These are phyloP conservation scores for Hafferia zeledoni DNA, from an alignment of 2,797 vertebrate genomes.

Conservation along the genomic window DNA sequence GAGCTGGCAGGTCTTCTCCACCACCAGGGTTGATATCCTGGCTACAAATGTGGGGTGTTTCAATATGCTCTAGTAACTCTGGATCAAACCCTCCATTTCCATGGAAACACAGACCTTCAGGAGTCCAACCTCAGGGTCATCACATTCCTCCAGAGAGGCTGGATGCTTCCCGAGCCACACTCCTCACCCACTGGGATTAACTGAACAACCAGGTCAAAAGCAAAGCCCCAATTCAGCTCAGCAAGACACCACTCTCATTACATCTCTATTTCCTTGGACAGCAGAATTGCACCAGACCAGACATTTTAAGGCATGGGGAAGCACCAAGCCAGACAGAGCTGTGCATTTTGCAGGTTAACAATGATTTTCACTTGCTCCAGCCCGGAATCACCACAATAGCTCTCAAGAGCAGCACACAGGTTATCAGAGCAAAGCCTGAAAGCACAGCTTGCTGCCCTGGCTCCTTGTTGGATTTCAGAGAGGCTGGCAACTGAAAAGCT, in stretches of 20 bases:
- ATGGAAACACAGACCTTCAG: background rate
- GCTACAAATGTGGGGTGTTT: background rate
- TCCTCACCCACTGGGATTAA: background rate
- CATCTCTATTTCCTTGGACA: background rate
- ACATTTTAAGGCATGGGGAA: background rate
- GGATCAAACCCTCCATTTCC: background rate
- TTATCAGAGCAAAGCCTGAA: conserved; percentile 36
- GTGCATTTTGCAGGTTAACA: background rate
- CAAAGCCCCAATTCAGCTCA: background rate
- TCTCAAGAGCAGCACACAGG: background rate
- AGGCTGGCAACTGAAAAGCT: conserved; percentile 24
- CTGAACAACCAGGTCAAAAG: background rate
- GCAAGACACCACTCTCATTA: background rate
- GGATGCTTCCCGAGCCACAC: background rate
- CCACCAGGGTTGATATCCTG: background rate
- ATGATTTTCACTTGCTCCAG: background rate
- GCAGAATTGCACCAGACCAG: background rate
- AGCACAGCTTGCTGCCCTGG: conserved; percentile 48
- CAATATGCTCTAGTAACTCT: background rate
- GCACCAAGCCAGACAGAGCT: background rate
- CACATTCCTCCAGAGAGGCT: background rate
- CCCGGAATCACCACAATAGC: background rate
- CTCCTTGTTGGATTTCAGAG: conserved; percentile 46
- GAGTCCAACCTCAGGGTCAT: background rate
- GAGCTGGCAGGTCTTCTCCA: fast-evolving